These are phyloP conservation scores for Sakesphorus luctuosus DNA, from an alignment of 2,113 vertebrate species.

Conservation along the genomic window DNA sequence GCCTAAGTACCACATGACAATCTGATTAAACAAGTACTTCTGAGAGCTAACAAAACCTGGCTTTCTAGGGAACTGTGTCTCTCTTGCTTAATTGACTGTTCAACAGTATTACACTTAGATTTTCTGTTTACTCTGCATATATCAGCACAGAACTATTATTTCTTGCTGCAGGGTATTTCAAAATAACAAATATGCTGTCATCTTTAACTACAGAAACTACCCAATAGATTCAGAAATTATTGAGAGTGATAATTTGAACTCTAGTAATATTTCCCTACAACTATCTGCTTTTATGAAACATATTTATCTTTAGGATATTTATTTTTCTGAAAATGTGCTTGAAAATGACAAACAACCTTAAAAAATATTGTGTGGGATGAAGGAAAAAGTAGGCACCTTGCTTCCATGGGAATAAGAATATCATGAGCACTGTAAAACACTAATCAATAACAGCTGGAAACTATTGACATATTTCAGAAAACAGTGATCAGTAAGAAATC, in stretches of 20 bases:
- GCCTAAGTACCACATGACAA: slow-evolving; percentile 23
- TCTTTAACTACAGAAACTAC: neutral
- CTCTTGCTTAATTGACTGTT: slow-evolving; percentile 53
- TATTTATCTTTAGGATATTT: neutral
- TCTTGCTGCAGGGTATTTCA: slow-evolving; percentile 16
- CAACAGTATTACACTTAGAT: slow-evolving; percentile 31
- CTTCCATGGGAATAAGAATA: neutral
- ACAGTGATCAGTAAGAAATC: neutral
- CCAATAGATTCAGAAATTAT: neutral
- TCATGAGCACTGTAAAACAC: neutral
- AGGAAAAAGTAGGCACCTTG: neutral
- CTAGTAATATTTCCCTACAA: neutral
- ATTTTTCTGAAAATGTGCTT: neutral
- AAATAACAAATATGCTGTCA: slow-evolving; percentile 28
- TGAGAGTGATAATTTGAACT: neutral
- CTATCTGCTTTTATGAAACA: neutral
- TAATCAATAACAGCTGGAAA: neutral
- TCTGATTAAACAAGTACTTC: slow-evolving; percentile 46
- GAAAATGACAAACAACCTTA: neutral
- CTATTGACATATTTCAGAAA: neutral
- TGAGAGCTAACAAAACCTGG: slow-evolving; percentile 33
- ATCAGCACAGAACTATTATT: slow-evolving; percentile 20
- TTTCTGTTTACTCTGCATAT: slow-evolving; percentile 50
- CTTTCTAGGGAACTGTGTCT: slow-evolving; percentile 46
- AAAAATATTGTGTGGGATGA: neutral